A percentile compares a stretch with the other conserved stretches of the same genome.
These are phyloP conservation scores for Microtus richardsoni DNA, from an alignment of 2,113 vertebrate species.

Conservation along the genomic window DNA sequence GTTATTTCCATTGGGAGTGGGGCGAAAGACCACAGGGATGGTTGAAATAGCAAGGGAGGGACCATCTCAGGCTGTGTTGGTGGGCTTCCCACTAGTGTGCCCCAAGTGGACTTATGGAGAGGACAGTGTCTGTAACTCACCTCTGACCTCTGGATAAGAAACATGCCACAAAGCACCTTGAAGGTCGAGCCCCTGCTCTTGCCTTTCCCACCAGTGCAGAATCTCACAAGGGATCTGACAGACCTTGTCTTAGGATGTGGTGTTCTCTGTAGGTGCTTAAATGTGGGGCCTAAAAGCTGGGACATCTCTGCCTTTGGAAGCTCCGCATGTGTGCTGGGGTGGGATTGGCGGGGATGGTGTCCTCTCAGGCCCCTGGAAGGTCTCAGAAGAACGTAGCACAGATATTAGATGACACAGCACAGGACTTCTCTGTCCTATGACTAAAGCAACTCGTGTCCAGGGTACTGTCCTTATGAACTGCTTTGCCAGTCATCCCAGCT, in stretches of 20 bases:
- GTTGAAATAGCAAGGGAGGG: background rate
- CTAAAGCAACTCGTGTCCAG: background rate
- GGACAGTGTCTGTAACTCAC: background rate
- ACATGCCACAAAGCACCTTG: background rate
- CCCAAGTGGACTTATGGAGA: background rate
- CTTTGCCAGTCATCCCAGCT: background rate
- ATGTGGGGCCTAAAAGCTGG: background rate
- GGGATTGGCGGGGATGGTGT: rapidly evolving
- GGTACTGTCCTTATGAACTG: background rate
- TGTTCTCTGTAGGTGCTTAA: background rate
- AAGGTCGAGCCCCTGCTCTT: background rate
- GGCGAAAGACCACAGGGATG: too few relatives aligned
- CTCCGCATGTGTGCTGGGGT: too few relatives aligned
- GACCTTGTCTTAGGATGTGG: background rate
- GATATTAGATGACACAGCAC: background rate
- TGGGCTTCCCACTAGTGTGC: background rate
- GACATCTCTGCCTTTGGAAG: background rate
- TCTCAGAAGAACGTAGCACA: background rate
- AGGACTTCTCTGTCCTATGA: background rate
- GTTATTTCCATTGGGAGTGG: background rate
- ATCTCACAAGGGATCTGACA: background rate
- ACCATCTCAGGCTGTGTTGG: background rate
- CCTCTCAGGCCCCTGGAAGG: background rate
- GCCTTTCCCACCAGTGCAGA: background rate
- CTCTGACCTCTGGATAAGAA: too few relatives aligned